phyloP scores from a whole-genome alignment of 2,797 vertebrate genomes.

The Microctenopoma steveboyesi region DNA sequence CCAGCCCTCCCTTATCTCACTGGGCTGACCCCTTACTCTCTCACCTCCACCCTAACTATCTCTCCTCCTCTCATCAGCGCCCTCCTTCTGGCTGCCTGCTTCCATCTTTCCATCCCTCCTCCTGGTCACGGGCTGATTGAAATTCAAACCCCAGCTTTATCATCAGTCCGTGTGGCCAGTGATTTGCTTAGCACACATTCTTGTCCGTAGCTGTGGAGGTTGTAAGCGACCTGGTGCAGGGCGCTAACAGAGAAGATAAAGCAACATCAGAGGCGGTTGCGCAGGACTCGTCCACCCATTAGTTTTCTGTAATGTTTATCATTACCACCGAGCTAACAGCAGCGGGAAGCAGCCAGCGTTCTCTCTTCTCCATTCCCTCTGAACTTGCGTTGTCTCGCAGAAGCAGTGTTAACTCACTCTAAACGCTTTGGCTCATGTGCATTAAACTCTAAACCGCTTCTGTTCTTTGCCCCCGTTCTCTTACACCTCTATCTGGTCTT shows the following conservation, averaged over 20 bases:
- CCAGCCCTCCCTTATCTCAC: constrained; percentile 75
- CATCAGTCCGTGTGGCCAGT: constrained; percentile 38
- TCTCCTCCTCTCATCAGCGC: constrained; percentile 58
- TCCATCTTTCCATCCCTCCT: constrained; percentile 63
- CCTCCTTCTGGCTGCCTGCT: constrained; percentile 52
- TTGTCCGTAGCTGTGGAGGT: constrained; percentile 49
- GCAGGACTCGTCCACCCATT: constrained; percentile 46
- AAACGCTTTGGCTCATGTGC: constrained; percentile 15
- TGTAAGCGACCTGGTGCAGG: constrained; percentile 56
- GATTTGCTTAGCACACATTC: constrained; percentile 66
- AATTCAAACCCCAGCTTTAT: constrained; percentile 74
- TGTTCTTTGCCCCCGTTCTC: not conserved
- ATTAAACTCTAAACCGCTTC: constrained; percentile 30
- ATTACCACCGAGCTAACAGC: constrained; percentile 40
- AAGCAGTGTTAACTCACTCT: constrained; percentile 19
- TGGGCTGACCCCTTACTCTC: constrained; percentile 75
- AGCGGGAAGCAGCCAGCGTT: constrained; percentile 16
- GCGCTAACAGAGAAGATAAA: constrained; percentile 70
- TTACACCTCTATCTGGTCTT: constrained; percentile 9
- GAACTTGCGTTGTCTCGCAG: constrained; percentile 45
- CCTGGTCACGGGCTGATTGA: constrained; percentile 62
- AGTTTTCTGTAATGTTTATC: constrained; percentile 64
- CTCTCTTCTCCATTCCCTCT: constrained; percentile 25
- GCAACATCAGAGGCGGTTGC: constrained; percentile 43
- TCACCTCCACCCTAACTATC: constrained; percentile 59